Evolutionary conservation across 1,140 invertebrate genomes (phyloP).

Genomic region (Melipona quadrifasciata): DNA sequence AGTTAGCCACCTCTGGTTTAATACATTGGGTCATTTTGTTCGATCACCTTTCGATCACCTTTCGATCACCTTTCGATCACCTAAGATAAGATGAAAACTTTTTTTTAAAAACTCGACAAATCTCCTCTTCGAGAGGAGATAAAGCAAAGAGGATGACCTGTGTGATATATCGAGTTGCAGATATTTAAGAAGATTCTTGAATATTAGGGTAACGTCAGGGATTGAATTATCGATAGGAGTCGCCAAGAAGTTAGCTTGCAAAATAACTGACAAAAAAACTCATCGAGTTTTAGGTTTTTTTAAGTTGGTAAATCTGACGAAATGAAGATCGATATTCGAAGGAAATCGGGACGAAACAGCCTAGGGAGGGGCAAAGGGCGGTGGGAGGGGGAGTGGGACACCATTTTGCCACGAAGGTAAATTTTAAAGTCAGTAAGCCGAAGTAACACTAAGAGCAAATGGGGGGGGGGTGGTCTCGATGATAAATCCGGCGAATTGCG

Average conservation of each 20-base stretch:
- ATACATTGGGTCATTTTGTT: no score
- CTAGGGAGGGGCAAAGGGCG: not conserved
- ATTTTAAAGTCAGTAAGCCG: constrained; percentile 40
- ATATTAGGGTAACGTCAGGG: not conserved
- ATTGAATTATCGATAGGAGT: not conserved
- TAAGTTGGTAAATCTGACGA: not conserved
- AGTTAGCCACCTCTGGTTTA: no score
- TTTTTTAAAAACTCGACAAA: not conserved
- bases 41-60: no score
- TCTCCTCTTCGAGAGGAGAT: not conserved
- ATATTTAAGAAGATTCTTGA: not conserved
- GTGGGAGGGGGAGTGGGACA: no score
- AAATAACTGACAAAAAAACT: not conserved
- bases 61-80: no score
- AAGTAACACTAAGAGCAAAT: not conserved
- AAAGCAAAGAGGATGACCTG: not conserved
- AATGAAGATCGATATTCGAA: constrained; percentile 10
- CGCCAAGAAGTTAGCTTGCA: not conserved
- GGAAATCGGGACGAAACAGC: constrained; percentile 11
- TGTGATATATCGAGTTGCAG: not conserved
- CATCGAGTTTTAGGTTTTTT: not conserved
- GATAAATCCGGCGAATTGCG: constrained; percentile 63
- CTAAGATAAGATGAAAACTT: no score
- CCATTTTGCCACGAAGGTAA: constrained; percentile 43
- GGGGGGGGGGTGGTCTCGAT: not conserved